These are phyloP conservation scores for Drosophila watanabei DNA, from an alignment of 1,140 invertebrate species.

Conservation along the genomic window DNA sequence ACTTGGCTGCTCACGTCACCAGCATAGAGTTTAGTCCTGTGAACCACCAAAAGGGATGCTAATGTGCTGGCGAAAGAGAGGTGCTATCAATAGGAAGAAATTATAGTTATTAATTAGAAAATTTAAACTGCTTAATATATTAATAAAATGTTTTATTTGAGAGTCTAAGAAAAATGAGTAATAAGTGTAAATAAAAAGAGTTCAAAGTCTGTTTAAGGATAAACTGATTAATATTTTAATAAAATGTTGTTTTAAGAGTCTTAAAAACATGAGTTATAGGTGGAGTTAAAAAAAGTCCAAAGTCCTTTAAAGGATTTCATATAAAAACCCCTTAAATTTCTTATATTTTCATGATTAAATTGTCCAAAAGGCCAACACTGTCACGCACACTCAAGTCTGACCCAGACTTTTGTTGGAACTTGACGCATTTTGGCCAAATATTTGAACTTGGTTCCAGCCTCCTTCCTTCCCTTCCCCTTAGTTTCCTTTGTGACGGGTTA, in stretches of 20 bases:
- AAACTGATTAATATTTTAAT: background rate
- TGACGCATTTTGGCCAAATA: constrained; percentile 79
- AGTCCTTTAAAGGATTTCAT: background rate
- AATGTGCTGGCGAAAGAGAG: background rate
- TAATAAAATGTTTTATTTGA: too few relatives aligned
- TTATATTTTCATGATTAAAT: background rate
- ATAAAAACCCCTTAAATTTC: too few relatives aligned
- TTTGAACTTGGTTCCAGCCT: constrained; percentile 57
- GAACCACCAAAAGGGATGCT: constrained; percentile 11
- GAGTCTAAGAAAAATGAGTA: too few relatives aligned
- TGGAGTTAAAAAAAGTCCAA: background rate
- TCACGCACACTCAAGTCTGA: constrained; percentile 31
- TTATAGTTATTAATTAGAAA: too few relatives aligned
- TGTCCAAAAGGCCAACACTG: constrained; percentile 19
- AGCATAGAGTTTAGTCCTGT: constrained; percentile 11
- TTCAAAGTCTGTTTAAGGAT: too few relatives aligned
- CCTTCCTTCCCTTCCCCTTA: background rate
- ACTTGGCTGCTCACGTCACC: constrained; percentile 36
- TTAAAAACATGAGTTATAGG: too few relatives aligned
- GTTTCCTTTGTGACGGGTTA: background rate
- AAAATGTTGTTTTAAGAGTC: too few relatives aligned
- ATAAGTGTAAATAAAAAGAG: too few relatives aligned
- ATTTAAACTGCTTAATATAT: background rate
- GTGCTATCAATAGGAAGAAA: background rate
- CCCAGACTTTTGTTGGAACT: constrained; percentile 42